Evolutionary conservation across 2,113 vertebrate genomes (phyloP).

Genomic region (Crotalus tigris): DNA sequence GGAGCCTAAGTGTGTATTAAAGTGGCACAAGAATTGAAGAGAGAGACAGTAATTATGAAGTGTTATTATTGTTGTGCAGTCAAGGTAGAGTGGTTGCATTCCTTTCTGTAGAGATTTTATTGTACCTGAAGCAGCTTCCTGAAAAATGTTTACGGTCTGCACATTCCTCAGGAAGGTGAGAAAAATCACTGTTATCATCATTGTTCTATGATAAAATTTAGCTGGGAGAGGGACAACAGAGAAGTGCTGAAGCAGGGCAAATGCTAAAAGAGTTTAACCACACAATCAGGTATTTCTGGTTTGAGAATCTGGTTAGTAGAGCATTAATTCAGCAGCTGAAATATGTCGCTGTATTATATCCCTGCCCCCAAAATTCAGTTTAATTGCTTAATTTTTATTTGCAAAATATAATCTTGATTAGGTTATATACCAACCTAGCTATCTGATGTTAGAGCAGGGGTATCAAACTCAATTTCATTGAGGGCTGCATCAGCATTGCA

Average conservation of each 20-base stretch:
- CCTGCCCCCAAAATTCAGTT: not conserved
- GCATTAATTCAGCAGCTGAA: not conserved
- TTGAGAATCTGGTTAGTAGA: not conserved
- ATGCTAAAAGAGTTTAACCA: not conserved
- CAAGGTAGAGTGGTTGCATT: not conserved
- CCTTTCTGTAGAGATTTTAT: not conserved
- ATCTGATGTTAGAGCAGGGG: not conserved
- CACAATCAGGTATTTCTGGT: not conserved
- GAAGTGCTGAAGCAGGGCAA: not conserved
- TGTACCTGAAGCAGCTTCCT: not conserved
- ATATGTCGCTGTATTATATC: not conserved
- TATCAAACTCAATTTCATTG: no score
- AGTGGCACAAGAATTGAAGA: not conserved
- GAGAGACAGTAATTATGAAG: not conserved
- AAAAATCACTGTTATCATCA: not conserved
- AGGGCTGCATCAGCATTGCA: no score
- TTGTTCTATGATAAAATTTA: not conserved
- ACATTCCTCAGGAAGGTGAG: not conserved
- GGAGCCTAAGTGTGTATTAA: not conserved
- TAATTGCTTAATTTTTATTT: not conserved
- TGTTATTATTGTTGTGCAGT: not conserved
- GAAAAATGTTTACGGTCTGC: not conserved
- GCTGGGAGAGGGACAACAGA: not conserved
- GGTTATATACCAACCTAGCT: not conserved
- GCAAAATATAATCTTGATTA: not conserved